These are phyloP conservation scores for Poliocrania exsul DNA, from an alignment of 2,797 vertebrate species.

Conservation along the genomic window DNA sequence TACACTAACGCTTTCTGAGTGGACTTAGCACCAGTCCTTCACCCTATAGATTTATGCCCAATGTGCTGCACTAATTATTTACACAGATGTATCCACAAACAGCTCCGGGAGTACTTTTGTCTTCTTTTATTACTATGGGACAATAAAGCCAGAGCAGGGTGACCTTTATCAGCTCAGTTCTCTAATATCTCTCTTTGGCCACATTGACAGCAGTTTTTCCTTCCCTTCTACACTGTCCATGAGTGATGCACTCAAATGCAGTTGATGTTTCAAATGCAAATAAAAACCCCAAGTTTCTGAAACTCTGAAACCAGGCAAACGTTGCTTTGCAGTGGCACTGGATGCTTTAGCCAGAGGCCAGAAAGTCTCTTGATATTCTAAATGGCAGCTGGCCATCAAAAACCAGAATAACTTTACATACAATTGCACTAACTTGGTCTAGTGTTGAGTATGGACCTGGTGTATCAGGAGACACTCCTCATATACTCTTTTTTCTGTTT, in stretches of 20 bases:
- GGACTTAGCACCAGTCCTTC: neutral
- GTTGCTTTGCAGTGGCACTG: neutral
- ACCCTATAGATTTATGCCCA: neutral
- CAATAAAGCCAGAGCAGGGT: neutral
- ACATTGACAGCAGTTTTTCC: neutral
- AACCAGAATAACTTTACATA: neutral
- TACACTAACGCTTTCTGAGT: neutral
- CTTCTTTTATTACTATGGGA: neutral
- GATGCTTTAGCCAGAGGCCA: neutral
- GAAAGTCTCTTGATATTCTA: neutral
- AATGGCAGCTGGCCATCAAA: neutral
- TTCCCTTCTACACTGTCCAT: neutral
- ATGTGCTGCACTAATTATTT: neutral
- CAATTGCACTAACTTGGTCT: neutral
- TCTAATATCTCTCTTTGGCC: neutral
- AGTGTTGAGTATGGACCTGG: neutral
- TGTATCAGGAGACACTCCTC: neutral
- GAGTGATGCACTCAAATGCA: neutral
- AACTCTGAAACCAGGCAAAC: neutral
- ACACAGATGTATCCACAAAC: neutral
- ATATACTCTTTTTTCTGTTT: neutral
- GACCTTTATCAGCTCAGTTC: neutral
- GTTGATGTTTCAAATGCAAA: neutral
- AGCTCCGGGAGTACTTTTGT: neutral
- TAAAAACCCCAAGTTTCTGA: neutral